Percentiles rank a stretch among this genome's conserved stretches.
Conservation (phyloP, 1,140 invertebrate species). For the Marisa cornuarietis region DNA sequence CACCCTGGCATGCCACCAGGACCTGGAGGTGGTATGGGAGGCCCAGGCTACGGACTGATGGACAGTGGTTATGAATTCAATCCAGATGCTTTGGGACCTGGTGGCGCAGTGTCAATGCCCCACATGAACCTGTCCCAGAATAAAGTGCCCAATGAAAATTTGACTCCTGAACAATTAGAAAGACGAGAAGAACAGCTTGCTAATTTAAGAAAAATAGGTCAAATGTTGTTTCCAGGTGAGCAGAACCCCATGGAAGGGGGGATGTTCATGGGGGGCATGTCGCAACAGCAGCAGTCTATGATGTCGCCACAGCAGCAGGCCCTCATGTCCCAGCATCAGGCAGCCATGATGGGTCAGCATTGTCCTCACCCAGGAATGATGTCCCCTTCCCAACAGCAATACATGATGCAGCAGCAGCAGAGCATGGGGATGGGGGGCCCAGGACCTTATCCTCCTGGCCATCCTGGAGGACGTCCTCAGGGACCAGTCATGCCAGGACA, state of each 20-base stretch:
- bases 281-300: conserved; percentile 50
- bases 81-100: conserved; percentile 37
- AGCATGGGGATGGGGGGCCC: conserved; percentile 14
- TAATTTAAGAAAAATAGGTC: conserved; percentile 85
- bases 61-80: conserved; percentile 49
- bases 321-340: conserved; percentile 52
- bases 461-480: conserved; percentile 20
- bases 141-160: conserved; percentile 86
- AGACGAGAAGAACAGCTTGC: conserved; percentile 79
- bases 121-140: conserved; percentile 57
- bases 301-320: conserved; percentile 51
- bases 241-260: conserved; percentile 8
- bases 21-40: conserved; percentile 24
- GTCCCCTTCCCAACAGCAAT: conserved; percentile 41
- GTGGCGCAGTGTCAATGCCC: conserved; percentile 28
- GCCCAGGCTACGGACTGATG: conserved; percentile 48
- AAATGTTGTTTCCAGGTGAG: background rate
- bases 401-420: conserved; percentile 54
- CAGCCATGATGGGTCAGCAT: conserved; percentile 43
- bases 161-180: conserved; percentile 94
- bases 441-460: conserved; percentile 27
- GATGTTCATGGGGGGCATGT: conserved; percentile 33
- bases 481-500: background rate
- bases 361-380: conserved; percentile 50
- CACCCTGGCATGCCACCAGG: conserved; percentile 22